Base-by-base conservation (phyloP, 1,140 invertebrate genomes). In the Drosophila bocki region DNA sequence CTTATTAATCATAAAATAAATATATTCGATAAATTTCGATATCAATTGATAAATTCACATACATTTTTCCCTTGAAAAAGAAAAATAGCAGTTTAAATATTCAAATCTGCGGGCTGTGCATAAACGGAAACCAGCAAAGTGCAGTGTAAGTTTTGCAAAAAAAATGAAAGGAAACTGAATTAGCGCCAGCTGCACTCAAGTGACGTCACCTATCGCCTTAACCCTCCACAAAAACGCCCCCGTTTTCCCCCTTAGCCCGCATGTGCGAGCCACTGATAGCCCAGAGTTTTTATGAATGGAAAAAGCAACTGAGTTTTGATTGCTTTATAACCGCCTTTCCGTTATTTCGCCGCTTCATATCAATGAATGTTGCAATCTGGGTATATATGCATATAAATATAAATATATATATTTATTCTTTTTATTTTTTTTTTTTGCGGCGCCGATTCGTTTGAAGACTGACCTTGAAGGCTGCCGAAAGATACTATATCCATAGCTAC, bases 261-360 rank as follows among this genome's bases (percentile, higher is more conserved):
- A 70, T 48, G 48, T 65, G 32, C 11, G n/a, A 42, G 39, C 39
- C 45, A 62, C 50, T 85, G 82, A 85, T 86, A 85, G 78, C 60
- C 61, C 29, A 54, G 60, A 53, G 42, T 78, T 87, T 75, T 87
- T 87, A 87, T 87, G 83, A 87, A 87, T 87, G 83, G 79, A 87
- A 60, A 80, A 84, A 84, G 53, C 53, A 39, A 77, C 60, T 26
- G 64, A 84, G 74, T 88, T 86, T 72, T 80, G 74, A 85, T 85
- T 86, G 78, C 82, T 85, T 84, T 82, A 61, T 82, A 71, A 72
- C 77, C 54, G 67, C 32, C 47, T 35, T 51, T 78, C 26, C 41
- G 19, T 59, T 77, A 53, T 67, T 64, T 48, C 53, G 51, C 44
- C 19, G 59, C 47, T 57, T 47, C 63, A 87, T 87, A 87, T 87